phyloP scores from a whole-genome alignment of 2,797 vertebrate species.

The Melanotaenia trifasciata region DNA sequence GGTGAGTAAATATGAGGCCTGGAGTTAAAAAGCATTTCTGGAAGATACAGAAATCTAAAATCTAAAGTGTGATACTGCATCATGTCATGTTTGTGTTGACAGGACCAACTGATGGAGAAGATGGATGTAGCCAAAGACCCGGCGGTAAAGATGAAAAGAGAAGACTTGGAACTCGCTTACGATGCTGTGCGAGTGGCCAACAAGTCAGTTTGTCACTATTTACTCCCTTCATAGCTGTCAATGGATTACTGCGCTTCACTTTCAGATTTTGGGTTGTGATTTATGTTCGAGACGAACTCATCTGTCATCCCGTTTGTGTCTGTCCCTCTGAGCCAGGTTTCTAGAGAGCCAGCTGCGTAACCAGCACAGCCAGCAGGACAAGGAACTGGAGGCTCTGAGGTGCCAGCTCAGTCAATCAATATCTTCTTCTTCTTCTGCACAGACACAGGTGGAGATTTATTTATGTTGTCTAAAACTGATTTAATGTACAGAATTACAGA shows the following conservation, averaged over 20 bases:
- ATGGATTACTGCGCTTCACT: no score
- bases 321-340: slow-evolving; percentile 65
- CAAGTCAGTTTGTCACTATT: slow-evolving; percentile 76
- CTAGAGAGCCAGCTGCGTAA: slow-evolving; percentile 81
- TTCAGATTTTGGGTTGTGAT: background rate
- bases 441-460: slow-evolving; percentile 55
- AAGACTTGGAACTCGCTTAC: slow-evolving; percentile 82
- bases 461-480: background rate
- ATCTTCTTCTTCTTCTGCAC: slow-evolving; percentile 34
- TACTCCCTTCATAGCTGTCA: background rate
- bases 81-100: slow-evolving; percentile 10
- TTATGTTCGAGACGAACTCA: background rate
- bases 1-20: slow-evolving; percentile 61
- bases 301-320: background rate
- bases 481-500: background rate
- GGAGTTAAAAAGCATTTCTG: background rate
- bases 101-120: slow-evolving; percentile 78
- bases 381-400: slow-evolving; percentile 70
- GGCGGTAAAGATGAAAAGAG: slow-evolving; percentile 70
- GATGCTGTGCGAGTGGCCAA: slow-evolving; percentile 85
- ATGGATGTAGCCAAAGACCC: slow-evolving; percentile 80
- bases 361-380: slow-evolving; percentile 70
- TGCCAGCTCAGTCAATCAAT: slow-evolving; percentile 54
- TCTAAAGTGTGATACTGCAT: background rate
- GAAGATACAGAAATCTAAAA: background rate